phyloP scores from a whole-genome alignment of 1,140 invertebrate species.

The Diplogasteroides magnus region DNA sequence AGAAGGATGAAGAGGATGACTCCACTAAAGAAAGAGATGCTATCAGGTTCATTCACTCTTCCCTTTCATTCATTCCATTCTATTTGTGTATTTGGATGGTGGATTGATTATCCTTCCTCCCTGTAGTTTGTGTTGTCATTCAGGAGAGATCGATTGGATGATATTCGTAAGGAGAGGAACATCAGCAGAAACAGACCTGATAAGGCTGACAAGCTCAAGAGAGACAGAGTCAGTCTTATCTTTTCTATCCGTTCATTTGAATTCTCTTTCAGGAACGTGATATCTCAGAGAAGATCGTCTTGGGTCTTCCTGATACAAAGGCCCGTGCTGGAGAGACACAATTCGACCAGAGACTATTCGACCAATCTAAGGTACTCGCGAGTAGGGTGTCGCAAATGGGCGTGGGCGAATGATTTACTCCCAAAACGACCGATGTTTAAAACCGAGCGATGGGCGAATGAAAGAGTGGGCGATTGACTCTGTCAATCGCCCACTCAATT shows the following conservation, averaged over 20 bases:
- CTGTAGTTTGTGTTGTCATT: background rate
- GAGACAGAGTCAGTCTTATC: slow-evolving; percentile 48
- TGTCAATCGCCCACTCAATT: no score
- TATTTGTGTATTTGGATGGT: no score
- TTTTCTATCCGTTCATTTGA: no score
- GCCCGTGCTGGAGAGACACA: slow-evolving; percentile 68
- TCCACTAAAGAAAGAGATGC: slow-evolving; percentile 82
- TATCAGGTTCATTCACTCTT: no score
- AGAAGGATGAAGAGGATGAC: slow-evolving; percentile 57
- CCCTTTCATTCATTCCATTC: no score
- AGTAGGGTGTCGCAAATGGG: no score
- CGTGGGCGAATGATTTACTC: no score
- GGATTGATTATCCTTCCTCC: no score
- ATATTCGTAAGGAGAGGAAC: slow-evolving; percentile 84
- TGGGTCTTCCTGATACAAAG: slow-evolving; percentile 73
- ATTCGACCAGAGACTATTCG: slow-evolving; percentile 93
- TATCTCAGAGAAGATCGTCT: slow-evolving; percentile 95
- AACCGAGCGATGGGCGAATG: no score
- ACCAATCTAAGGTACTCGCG: slow-evolving; percentile 75
- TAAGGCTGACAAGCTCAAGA: slow-evolving; percentile 73
- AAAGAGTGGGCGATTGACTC: no score
- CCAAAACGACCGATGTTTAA: no score
- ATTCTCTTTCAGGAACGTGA: slow-evolving; percentile 72
- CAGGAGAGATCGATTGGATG: slow-evolving; percentile 55
- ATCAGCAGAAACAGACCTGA: slow-evolving; percentile 86